These are phyloP conservation scores for Crambe crambe DNA, from an alignment of 37 sponge, comb jelly and placozoan genomes.

Conservation along the genomic window DNA sequence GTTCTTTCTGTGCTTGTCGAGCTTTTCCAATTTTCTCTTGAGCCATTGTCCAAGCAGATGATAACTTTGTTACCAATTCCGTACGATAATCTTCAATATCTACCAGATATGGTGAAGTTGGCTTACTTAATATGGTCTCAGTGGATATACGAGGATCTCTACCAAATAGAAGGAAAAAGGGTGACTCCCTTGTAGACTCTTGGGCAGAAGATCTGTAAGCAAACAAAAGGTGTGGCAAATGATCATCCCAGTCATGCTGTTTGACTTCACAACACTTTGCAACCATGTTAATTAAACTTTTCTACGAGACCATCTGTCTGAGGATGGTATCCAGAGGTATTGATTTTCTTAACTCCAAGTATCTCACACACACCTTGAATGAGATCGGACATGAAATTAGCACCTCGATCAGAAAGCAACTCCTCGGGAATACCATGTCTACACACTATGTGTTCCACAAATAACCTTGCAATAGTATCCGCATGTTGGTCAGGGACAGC, in stretches of 20 bases:
- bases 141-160: constrained; percentile 49
- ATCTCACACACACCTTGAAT: constrained; percentile 23
- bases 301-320: constrained; percentile 66
- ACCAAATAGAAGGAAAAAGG: constrained; percentile 55
- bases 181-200: constrained; percentile 56
- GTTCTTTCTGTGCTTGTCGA: constrained; percentile 9
- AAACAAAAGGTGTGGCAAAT: constrained; percentile 53
- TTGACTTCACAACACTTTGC: constrained; percentile 29
- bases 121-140: constrained; percentile 16
- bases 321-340: constrained; percentile 55
- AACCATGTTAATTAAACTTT: constrained; percentile 33
- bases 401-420: constrained; percentile 26
- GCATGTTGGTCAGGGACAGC: constrained; percentile 46
- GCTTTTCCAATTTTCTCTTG: constrained; percentile 17
- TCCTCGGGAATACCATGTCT: constrained; percentile 45
- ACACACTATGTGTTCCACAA: constrained; percentile 35
- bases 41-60: constrained; percentile 32
- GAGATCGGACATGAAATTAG: constrained; percentile 20
- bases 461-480: constrained; percentile 49
- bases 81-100: constrained; percentile 41
- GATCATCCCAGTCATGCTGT: constrained; percentile 39
- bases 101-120: constrained; percentile 7
- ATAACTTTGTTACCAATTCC: constrained; percentile 16
- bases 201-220: constrained; percentile 44
- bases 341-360: constrained; percentile 43